Percentiles rank a stretch among this genome's conserved stretches.
phyloP scores from a whole-genome alignment of 2,888 invertebrate genomes.

The Drosophila affinis region DNA sequence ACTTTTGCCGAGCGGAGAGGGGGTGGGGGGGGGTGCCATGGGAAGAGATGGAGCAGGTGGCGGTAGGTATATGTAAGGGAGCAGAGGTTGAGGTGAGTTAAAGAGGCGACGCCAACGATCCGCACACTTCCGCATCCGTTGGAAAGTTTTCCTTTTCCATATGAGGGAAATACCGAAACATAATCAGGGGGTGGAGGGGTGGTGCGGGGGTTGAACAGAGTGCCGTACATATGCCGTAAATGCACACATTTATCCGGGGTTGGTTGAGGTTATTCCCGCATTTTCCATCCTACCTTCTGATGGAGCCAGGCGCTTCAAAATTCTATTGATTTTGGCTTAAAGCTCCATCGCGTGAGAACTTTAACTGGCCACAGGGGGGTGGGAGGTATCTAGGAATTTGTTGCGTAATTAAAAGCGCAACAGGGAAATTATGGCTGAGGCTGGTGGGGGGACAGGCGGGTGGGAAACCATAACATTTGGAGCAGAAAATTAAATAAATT shows the following conservation, averaged over 20 bases:
- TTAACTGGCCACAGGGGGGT: constrained; percentile 25
- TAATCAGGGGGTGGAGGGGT: constrained; percentile 42
- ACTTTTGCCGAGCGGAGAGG: constrained; percentile 39
- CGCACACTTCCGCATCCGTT: constrained; percentile 53
- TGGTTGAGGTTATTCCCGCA: not conserved
- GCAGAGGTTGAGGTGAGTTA: constrained; percentile 24
- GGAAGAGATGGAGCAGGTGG: not conserved
- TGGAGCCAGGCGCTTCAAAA: constrained; percentile 39
- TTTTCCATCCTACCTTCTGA: constrained; percentile 50
- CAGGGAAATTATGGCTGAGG: constrained; percentile 41
- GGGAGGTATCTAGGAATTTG: constrained; percentile 35
- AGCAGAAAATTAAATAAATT: constrained; percentile 78
- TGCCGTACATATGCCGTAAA: not conserved
- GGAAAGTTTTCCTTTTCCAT: constrained; percentile 30
- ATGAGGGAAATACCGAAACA: constrained; percentile 59
- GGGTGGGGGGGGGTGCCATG: not conserved
- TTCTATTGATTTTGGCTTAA: constrained; percentile 66
- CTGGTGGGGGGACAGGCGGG: constrained; percentile 1
- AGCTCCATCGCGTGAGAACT: constrained; percentile 43
- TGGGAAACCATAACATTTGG: constrained; percentile 49
- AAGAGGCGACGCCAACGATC: constrained; percentile 33
- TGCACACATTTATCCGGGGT: not conserved
- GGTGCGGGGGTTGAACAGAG: not conserved
- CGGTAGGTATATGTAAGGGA: not conserved
- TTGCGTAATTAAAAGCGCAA: constrained; percentile 71